Evolutionary conservation across 1,140 invertebrate species (phyloP).

Genomic region (Ceratina japonica): DNA sequence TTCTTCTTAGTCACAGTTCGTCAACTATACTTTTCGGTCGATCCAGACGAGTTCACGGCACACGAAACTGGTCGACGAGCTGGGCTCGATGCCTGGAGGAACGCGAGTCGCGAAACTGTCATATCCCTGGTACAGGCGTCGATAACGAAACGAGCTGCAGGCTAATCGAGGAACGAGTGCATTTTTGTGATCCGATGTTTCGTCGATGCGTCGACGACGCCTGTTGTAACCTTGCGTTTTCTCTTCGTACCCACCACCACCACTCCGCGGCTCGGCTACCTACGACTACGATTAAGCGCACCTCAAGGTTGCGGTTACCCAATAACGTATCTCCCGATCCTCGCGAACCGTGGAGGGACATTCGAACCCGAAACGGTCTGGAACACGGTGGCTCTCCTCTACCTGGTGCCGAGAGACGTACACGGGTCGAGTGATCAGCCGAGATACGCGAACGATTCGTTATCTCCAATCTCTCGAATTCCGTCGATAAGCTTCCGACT

Average conservation of each 20-base stretch:
- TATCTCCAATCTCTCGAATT: too few relatives aligned
- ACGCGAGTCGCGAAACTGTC: not conserved
- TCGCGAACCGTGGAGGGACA: conserved; percentile 7
- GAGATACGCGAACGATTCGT: too few relatives aligned
- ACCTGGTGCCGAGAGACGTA: not conserved
- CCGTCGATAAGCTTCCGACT: too few relatives aligned
- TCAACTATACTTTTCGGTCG: too few relatives aligned
- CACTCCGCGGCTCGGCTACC: conserved; percentile 59
- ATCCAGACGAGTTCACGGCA: too few relatives aligned
- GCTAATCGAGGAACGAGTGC: not conserved
- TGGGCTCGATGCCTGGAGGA: too few relatives aligned
- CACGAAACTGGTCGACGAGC: too few relatives aligned
- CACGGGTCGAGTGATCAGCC: not conserved
- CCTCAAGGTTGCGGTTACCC: conserved; percentile 73
- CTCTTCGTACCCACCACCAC: conserved; percentile 54
- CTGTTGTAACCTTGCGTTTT: conserved; percentile 65
- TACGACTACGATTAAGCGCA: conserved; percentile 62
- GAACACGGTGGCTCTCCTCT: not conserved
- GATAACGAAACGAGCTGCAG: too few relatives aligned
- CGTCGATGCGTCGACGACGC: conserved; percentile 8
- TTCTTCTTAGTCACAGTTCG: too few relatives aligned
- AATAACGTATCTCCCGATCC: conserved; percentile 67
- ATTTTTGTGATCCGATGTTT: conserved; percentile 38
- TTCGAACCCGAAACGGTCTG: not conserved
- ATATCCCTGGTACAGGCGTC: not conserved